Percentiles rank a stretch among this genome's conserved stretches.
These are phyloP conservation scores for Pilophorus perplexus DNA, from an alignment of 2,888 invertebrate genomes.

Conservation along the genomic window DNA sequence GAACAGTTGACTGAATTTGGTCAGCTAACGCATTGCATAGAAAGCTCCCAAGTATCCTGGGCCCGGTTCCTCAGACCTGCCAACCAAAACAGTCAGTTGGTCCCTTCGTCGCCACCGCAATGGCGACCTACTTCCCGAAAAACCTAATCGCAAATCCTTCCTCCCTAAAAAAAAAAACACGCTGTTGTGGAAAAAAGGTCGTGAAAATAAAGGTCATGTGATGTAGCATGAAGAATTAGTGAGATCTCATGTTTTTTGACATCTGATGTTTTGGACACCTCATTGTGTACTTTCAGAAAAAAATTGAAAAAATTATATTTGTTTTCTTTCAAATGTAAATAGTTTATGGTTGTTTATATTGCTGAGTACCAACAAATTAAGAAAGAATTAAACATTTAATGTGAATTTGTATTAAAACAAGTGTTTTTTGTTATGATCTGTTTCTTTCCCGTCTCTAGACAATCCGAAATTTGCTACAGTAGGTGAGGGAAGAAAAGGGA, in stretches of 20 bases:
- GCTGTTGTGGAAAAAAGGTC: neutral
- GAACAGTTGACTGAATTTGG: too few relatives aligned
- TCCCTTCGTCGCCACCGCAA: too few relatives aligned
- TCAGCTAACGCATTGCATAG: too few relatives aligned
- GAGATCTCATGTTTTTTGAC: conserved; percentile 16
- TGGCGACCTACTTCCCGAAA: too few relatives aligned
- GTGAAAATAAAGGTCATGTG: neutral
- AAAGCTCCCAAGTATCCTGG: too few relatives aligned
- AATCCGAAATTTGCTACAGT: too few relatives aligned
- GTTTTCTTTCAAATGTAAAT: conserved; percentile 26
- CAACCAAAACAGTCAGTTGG: too few relatives aligned
- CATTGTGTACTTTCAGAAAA: neutral
- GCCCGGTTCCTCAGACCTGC: too few relatives aligned
- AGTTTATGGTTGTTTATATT: conserved; percentile 47
- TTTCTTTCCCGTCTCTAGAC: too few relatives aligned
- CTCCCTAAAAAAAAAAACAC: too few relatives aligned
- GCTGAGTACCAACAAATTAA: conserved; percentile 45
- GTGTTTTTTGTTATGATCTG: conserved; percentile 28
- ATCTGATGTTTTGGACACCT: neutral
- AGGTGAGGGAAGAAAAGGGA: too few relatives aligned
- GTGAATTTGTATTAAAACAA: conserved; percentile 34
- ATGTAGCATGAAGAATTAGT: conserved; percentile 13
- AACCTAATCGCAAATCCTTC: too few relatives aligned
- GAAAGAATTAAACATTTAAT: conserved; percentile 36
- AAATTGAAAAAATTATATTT: neutral